Evolutionary conservation across 2,113 vertebrate genomes (phyloP), one percentile per base, ranked within the genome.

Genomic region (Turdus rufiventris): DNA sequence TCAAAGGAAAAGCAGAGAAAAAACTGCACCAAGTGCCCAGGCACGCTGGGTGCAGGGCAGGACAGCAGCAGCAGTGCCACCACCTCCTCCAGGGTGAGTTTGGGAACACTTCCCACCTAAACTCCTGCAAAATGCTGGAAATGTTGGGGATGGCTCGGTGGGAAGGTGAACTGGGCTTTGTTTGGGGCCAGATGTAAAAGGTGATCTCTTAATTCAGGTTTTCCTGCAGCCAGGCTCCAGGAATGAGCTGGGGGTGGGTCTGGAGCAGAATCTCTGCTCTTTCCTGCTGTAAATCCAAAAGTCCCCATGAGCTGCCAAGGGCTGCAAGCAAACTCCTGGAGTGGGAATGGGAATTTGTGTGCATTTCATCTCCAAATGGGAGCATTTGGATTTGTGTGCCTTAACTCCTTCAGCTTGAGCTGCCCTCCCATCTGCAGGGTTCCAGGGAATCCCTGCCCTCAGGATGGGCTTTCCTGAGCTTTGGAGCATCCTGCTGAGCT

Each of bases 21-120:
- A 31, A 56, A n/a, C 77, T 62, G 80, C 40, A 12, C 40, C 40
- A 14, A 40, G 40, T 40, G 40, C 79, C 81, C 76, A 9, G 56
- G 87, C 89, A 34, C 72, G 40, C 23, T 38, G 88, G 76, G 51
- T 82, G 71, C 42, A 67, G 95, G 63, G 79, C 94, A 94, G 97
- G 94, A 89, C 93, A 80, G n/a, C 57, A 66, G 71, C 96, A 87
- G 9, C 94, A 74, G 56, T 67, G 85, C 79, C 95, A 85, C 94
- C 91, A 57, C 97, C 88, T 81, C 91, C 94, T 81, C 28, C 89
- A 61, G 88, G 98, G 98, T 98, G 95, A 98, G 98, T 97, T 67
- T 28, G 31, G 71, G 13, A 85, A 67, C 74, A 68, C 47, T 85
- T n/a, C 85, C 33, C 24, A 10, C 26, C 58, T 9, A 18, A 68